These are phyloP conservation scores for Carapus acus DNA, from an alignment of 2,797 vertebrate genomes.

Conservation along the genomic window DNA sequence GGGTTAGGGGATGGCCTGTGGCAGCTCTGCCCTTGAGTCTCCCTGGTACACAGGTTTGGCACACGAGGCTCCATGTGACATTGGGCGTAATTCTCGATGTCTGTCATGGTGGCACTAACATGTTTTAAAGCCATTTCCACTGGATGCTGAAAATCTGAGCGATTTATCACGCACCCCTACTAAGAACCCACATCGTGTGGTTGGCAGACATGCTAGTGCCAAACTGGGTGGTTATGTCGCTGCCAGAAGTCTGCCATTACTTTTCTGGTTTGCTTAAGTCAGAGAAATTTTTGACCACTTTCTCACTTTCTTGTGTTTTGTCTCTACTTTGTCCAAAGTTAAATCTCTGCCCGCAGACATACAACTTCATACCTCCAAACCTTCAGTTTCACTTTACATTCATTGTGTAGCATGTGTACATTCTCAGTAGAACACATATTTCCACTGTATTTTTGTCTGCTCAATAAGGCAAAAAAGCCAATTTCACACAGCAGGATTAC, in stretches of 20 bases:
- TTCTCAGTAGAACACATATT: no score
- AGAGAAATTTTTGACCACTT: not conserved
- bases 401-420: no score
- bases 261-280: slow-evolving; percentile 1
- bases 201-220: not conserved
- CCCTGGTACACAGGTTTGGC: not conserved
- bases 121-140: not conserved
- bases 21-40: not conserved
- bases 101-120: not conserved
- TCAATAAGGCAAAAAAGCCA: no score
- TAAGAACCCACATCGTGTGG: slow-evolving; percentile 12
- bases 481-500: no score
- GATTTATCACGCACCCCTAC: not conserved
- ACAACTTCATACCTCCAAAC: no score
- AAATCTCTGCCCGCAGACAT: no score
- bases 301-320: slow-evolving; percentile 1
- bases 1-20: not conserved
- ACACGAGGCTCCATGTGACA: not conserved
- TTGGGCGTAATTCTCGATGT: not conserved
- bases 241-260: not conserved
- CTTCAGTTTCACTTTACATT: no score
- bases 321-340: no score
- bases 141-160: not conserved
- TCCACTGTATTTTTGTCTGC: no score
- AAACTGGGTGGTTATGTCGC: not conserved